phyloP scores from a whole-genome alignment of 1,140 invertebrate genomes.

The Aphelinus certus region DNA sequence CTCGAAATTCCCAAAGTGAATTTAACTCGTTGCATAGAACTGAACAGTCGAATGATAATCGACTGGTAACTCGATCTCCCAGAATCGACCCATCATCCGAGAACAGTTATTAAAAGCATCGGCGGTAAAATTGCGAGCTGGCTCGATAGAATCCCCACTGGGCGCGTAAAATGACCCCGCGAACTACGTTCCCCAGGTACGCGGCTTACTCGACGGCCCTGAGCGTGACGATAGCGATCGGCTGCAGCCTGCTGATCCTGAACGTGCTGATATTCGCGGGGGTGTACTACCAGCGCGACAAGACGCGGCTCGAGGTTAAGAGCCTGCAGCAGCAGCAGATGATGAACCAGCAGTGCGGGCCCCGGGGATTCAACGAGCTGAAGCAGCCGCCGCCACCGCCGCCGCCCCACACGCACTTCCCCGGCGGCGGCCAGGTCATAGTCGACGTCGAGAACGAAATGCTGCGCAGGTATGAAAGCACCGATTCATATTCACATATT shows the following conservation, averaged over 20 bases:
- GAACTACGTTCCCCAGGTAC: conserved; percentile 58
- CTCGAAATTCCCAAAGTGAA: no score
- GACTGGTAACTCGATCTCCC: no score
- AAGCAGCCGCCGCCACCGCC: conserved; percentile 59
- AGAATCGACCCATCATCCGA: no score
- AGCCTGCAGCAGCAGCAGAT: conserved; percentile 74
- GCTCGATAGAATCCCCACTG: no score
- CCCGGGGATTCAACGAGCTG: conserved; percentile 59
- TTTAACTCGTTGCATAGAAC: no score
- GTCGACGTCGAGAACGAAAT: conserved; percentile 84
- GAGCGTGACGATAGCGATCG: conserved; percentile 88
- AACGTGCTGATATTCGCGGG: conserved; percentile 88
- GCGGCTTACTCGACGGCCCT: conserved; percentile 84
- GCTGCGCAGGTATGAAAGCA: conserved; percentile 64
- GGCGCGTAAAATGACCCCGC: no score
- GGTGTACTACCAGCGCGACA: conserved; percentile 88
- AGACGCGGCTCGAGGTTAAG: conserved; percentile 83
- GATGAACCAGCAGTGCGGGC: conserved; percentile 71
- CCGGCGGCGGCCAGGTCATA: conserved; percentile 69
- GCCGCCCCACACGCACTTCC: conserved; percentile 57
- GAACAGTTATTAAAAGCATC: no score
- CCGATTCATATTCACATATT: no score
- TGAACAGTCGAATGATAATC: no score
- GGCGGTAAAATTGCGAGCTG: no score
- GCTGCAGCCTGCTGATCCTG: conserved; percentile 84